Evolutionary conservation across 2,113 vertebrate species (phyloP).

Genomic region (Elaphurus davidianus): DNA sequence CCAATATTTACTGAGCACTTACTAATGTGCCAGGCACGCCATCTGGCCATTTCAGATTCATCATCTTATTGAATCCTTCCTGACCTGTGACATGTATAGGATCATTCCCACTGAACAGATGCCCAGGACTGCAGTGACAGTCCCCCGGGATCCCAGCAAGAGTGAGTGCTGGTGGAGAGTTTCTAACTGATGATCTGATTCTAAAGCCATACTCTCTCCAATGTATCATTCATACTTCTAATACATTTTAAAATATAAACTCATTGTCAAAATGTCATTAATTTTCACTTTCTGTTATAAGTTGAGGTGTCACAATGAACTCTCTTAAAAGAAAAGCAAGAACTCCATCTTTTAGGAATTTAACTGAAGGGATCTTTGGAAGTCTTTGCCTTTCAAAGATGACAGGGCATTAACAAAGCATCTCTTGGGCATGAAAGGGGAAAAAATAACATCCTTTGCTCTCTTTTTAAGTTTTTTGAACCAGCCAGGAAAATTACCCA

Average conservation of each 20-base stretch:
- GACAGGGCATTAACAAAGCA: neutral
- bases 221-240: neutral
- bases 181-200: neutral
- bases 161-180: neutral
- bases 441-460: neutral
- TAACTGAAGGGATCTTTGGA: neutral
- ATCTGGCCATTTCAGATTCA: neutral
- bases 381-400: neutral
- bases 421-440: neutral
- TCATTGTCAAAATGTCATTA: neutral
- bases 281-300: slow-evolving; percentile 6
- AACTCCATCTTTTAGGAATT: neutral
- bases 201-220: neutral
- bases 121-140: neutral
- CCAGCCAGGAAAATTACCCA: neutral
- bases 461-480: neutral
- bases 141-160: neutral
- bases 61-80: neutral
- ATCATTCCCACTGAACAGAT: neutral
- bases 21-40: neutral
- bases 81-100: neutral
- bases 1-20: neutral
- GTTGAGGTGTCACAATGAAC: neutral
- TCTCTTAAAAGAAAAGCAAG: neutral
- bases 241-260: neutral